Conservation (phyloP, 2,888 invertebrate species). For the Lymantria monacha region DNA sequence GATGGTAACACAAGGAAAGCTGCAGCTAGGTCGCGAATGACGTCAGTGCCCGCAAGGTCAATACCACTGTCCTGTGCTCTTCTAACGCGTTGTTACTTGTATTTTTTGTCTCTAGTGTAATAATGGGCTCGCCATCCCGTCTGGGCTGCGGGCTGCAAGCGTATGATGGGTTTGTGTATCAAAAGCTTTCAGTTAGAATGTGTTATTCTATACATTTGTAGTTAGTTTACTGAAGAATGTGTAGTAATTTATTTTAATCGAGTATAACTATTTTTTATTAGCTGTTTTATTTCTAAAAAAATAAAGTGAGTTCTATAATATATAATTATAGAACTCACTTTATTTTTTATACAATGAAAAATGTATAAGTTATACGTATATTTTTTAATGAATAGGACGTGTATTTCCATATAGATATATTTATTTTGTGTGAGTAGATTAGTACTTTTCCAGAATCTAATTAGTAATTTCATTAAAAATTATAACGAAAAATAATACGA, state of each 20-base stretch:
- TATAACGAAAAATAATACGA: no score
- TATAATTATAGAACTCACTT: no score
- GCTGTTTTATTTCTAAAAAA: no score
- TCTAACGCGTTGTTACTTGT: constrained; percentile 34
- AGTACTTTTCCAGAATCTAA: no score
- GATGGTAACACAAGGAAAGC: constrained; percentile 45
- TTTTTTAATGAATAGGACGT: no score
- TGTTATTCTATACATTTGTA: background rate
- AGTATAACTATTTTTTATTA: no score
- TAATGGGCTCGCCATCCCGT: constrained; percentile 63
- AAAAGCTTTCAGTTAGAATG: background rate
- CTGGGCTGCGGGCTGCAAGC: constrained; percentile 65
- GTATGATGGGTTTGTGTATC: constrained; percentile 11
- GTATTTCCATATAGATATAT: no score
- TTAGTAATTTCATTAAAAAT: no score
- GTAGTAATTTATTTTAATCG: background rate
- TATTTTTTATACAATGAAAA: no score
- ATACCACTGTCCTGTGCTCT: constrained; percentile 61
- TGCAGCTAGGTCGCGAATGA: constrained; percentile 84
- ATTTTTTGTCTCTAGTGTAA: constrained; percentile 40
- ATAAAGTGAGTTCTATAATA: no score
- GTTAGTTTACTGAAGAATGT: background rate
- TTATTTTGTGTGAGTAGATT: no score
- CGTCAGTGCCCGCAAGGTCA: constrained; percentile 82
- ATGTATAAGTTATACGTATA: no score